A percentile compares a stretch with the other conserved stretches of the same genome.
Conservation (phyloP, 2,797 vertebrate species). For the Ataeniobius toweri region DNA sequence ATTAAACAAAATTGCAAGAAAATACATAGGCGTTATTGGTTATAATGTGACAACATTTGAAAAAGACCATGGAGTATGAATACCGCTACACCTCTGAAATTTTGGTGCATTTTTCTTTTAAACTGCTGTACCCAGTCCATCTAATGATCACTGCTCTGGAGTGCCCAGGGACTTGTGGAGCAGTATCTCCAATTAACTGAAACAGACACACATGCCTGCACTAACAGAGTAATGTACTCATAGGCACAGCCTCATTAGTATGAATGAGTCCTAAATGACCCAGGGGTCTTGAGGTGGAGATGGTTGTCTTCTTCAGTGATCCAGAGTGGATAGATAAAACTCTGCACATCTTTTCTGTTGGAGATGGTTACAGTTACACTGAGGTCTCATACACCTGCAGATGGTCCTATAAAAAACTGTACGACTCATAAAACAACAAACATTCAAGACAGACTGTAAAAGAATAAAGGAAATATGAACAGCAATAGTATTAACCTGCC, state of each 20-base stretch:
- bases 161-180: background rate
- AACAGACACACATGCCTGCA: background rate
- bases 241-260: constrained; percentile 53
- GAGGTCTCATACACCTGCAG: constrained; percentile 1
- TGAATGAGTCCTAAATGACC: constrained; percentile 50
- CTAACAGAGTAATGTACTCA: constrained; percentile 10
- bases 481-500: no score
- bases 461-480: background rate
- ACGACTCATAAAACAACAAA: background rate
- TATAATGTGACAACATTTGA: background rate
- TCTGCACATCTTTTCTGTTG: constrained; percentile 21
- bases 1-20: background rate
- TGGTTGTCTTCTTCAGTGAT: constrained; percentile 43
- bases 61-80: background rate
- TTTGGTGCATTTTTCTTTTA: background rate
- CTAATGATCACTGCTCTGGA: constrained; percentile 31
- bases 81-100: background rate
- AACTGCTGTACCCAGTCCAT: background rate
- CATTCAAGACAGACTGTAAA: background rate
- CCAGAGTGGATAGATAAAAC: constrained; percentile 35
- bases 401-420: background rate
- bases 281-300: constrained; percentile 34
- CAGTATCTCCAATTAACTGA: background rate
- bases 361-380: constrained; percentile 21
- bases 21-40: background rate